Conservation (phyloP, 37 sponge, comb jelly and placozoan genomes). For the Mnemiopsis leidyi region DNA sequence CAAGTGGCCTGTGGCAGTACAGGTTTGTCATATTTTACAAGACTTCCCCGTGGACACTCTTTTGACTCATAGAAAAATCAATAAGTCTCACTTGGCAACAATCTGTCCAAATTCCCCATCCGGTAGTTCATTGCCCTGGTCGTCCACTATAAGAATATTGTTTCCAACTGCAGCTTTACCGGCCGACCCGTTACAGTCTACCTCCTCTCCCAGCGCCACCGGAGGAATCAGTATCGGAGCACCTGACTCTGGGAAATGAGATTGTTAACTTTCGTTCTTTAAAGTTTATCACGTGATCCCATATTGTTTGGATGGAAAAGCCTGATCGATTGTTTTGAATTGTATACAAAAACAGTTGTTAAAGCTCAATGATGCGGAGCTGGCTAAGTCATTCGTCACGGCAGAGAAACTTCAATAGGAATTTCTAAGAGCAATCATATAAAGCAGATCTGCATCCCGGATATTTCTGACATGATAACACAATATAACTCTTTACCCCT, state of each 20-base stretch:
- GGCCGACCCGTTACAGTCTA: not conserved
- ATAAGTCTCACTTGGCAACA: not conserved
- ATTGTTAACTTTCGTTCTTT: not conserved
- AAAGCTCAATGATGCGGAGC: not conserved
- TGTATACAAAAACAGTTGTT: not conserved
- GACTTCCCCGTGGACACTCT: too few relatives aligned
- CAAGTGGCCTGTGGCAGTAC: too few relatives aligned
- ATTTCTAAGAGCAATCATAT: not conserved
- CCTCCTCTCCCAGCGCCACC: not conserved
- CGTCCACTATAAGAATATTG: not conserved
- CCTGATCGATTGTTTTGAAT: not conserved
- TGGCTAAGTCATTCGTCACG: not conserved
- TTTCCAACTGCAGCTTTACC: slow-evolving; percentile 7
- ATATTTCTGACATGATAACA: not conserved
- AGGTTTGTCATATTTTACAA: too few relatives aligned
- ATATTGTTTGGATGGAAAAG: not conserved
- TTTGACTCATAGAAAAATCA: too few relatives aligned
- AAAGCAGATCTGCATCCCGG: not conserved
- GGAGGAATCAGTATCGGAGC: slow-evolving; percentile 27
- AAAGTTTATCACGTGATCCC: not conserved
- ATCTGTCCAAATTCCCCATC: slow-evolving; percentile 47
- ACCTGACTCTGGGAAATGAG: slow-evolving; percentile 15
- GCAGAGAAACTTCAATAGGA: not conserved
- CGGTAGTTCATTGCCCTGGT: not conserved
- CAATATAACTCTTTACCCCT: not conserved